These are phyloP conservation scores for Argyrosomus regius DNA, from an alignment of 2,797 vertebrate genomes.

Conservation along the genomic window DNA sequence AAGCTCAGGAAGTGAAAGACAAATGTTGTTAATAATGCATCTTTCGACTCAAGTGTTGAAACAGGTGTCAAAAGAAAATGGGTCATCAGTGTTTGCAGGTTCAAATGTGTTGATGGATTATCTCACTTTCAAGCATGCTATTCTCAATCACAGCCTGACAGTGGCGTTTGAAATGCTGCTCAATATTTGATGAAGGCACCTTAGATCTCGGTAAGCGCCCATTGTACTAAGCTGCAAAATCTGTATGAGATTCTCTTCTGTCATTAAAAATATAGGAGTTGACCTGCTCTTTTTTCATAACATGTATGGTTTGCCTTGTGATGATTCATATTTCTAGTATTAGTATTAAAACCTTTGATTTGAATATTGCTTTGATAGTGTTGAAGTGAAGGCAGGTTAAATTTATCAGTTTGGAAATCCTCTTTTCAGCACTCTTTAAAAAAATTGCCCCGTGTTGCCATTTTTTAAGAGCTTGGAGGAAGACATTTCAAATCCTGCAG, in stretches of 20 bases:
- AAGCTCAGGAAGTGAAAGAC: slow-evolving; percentile 38
- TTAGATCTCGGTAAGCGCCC: slow-evolving; percentile 59
- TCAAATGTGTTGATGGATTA: slow-evolving; percentile 70
- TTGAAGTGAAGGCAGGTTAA: slow-evolving; percentile 11
- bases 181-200: slow-evolving; percentile 73
- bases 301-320: background rate
- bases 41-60: slow-evolving; percentile 55
- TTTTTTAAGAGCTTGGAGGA: slow-evolving; percentile 56
- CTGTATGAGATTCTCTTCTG: slow-evolving; percentile 40
- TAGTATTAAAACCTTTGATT: slow-evolving; percentile 30
- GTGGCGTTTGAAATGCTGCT: slow-evolving; percentile 57
- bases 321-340: slow-evolving; percentile 24
- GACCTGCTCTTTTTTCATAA: slow-evolving; percentile 9
- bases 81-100: slow-evolving; percentile 60
- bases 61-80: slow-evolving; percentile 62
- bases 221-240: slow-evolving; percentile 49
- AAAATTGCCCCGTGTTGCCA: slow-evolving; percentile 39
- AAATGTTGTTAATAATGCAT: slow-evolving; percentile 70
- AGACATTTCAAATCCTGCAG: slow-evolving; percentile 65
- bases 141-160: slow-evolving; percentile 68
- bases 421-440: background rate
- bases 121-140: slow-evolving; percentile 60
- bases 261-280: slow-evolving; percentile 25
- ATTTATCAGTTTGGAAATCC: slow-evolving; percentile 48
- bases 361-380: slow-evolving; percentile 12